phyloP scores from a whole-genome alignment of 2,888 invertebrate species.

The Fabriciana adippe region DNA sequence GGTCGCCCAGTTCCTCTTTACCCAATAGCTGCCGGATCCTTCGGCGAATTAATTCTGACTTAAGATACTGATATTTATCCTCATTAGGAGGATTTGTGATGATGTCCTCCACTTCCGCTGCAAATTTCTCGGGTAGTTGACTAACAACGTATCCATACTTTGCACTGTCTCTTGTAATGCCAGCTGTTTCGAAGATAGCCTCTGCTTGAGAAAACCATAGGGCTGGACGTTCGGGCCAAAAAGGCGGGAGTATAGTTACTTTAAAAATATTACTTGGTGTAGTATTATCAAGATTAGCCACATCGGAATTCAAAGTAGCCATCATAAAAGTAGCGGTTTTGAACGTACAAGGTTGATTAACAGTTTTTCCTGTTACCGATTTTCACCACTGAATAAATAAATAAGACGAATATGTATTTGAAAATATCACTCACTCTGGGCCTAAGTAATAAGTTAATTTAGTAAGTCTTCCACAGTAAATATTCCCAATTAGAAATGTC shows the following conservation, averaged over 20 bases:
- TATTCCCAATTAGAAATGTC: no score
- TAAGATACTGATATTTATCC: slow-evolving; percentile 8
- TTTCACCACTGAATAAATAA: no score
- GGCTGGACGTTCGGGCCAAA: slow-evolving; percentile 9
- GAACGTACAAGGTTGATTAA: no score
- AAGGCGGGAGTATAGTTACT: slow-evolving; percentile 9
- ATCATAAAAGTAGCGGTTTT: neutral
- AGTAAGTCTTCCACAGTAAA: no score
- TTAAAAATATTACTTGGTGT: slow-evolving; percentile 13
- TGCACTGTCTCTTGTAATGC: slow-evolving; percentile 7
- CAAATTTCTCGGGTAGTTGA: neutral
- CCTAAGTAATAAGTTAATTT: no score
- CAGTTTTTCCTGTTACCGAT: no score
- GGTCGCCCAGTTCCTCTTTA: slow-evolving; percentile 10
- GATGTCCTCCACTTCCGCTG: slow-evolving; percentile 15
- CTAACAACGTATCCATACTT: slow-evolving; percentile 10
- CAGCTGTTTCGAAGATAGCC: slow-evolving; percentile 12
- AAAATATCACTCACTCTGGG: no score
- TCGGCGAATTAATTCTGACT: slow-evolving; percentile 9
- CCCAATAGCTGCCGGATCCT: slow-evolving; percentile 4
- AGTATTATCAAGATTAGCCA: neutral
- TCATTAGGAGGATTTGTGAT: slow-evolving; percentile 16
- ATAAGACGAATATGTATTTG: no score
- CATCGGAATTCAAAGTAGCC: slow-evolving; percentile 6
- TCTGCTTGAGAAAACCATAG: slow-evolving; percentile 17